Evolutionary conservation across 2,888 invertebrate genomes (phyloP), one percentile per base, ranked within the genome.

Genomic region (Tetrapedia diversipes): DNA sequence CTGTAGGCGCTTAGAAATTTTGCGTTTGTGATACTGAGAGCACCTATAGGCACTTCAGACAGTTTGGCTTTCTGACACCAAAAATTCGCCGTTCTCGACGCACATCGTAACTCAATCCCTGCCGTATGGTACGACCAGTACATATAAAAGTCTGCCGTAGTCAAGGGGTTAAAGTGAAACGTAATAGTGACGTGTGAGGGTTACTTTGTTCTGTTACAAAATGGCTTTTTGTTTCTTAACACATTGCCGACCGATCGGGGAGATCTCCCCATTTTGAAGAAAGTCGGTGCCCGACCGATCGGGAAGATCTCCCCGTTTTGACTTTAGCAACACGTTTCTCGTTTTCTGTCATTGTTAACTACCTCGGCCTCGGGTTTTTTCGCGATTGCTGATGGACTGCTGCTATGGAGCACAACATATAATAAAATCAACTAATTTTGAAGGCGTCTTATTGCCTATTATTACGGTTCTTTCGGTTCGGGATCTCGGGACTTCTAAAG

Each of bases 101-200:
- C n/a, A n/a, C n/a, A n/a, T n/a, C n/a, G n/a, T n/a, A n/a, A n/a
- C n/a, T n/a, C n/a, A n/a, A n/a, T n/a, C n/a, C n/a, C n/a, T n/a
- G n/a, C n/a, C n/a, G n/a, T n/a, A n/a, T n/a, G n/a, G n/a, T n/a
- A n/a, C n/a, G n/a, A n/a, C n/a, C n/a, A n/a, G n/a, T n/a, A n/a
- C n/a, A n/a, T n/a, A n/a, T n/a, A n/a, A n/a, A n/a, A n/a, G n/a
- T n/a, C n/a, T n/a, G n/a, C n/a, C n/a, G n/a, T n/a, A n/a, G n/a
- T n/a, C n/a, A n/a, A n/a, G n/a, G n/a, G n/a, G n/a, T 32, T 24
- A 61, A 61, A 45, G 7, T 43, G 6, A 69, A 69, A 24, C 22
- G 14, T n/a, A 43, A 57, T 29, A 37, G 14, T 4, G 11, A 45
- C 1, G 57, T n/a, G n/a, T n/a, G n/a, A n/a, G n/a, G n/a, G n/a